Conservation (phyloP, 2,113 vertebrate species). For the Heloderma charlesbogerti region DNA sequence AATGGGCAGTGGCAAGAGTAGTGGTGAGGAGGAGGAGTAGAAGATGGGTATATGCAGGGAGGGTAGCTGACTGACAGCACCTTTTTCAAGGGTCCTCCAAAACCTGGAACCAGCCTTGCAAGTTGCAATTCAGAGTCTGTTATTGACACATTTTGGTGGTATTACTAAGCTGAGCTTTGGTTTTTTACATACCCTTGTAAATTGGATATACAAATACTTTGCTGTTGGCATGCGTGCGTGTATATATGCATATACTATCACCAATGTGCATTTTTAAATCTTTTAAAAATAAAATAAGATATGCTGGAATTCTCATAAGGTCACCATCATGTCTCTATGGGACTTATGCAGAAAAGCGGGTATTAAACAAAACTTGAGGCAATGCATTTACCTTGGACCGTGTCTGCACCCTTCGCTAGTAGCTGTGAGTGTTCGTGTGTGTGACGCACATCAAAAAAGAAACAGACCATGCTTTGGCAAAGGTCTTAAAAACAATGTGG, state of each 20-base stretch:
- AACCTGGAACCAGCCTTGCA: no score
- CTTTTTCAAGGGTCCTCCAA: no score
- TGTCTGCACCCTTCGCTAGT: not conserved
- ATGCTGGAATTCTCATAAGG: not conserved
- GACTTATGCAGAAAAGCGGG: not conserved
- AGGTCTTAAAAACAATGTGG: accelerated
- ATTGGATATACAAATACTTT: not conserved
- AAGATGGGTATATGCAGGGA: not conserved
- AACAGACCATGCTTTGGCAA: not conserved
- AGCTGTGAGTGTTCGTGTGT: not conserved
- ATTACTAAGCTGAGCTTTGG: not conserved
- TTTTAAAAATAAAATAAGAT: not conserved
- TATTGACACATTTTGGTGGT: not conserved
- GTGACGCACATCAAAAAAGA: not conserved
- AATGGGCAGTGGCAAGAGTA: not conserved
- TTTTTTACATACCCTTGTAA: not conserved
- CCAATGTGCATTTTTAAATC: not conserved
- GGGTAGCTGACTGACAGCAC: no score
- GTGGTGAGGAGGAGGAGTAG: no score
- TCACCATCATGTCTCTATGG: not conserved
- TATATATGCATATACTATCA: not conserved
- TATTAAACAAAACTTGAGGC: not conserved
- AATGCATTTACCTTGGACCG: not conserved
- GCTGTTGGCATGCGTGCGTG: no score
- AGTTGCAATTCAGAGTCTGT: not conserved